Percentiles rank a stretch among this genome's conserved stretches.
phyloP scores from a whole-genome alignment of 2,113 vertebrate genomes.

The Pterophyllum scalare region DNA sequence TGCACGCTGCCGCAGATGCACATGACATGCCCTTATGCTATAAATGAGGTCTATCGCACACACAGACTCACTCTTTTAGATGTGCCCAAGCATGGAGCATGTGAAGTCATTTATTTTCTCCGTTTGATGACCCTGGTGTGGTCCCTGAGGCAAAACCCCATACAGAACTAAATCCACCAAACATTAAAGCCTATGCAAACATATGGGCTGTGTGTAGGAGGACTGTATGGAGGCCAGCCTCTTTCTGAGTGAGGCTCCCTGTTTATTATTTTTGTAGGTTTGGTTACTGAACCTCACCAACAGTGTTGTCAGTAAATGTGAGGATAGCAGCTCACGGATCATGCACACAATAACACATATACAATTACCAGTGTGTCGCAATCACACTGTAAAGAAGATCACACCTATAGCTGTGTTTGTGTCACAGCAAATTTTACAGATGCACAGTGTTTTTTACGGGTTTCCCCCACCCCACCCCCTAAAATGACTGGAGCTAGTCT shows the following conservation, averaged over 20 bases:
- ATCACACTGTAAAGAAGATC: not conserved
- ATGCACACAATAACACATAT: not conserved
- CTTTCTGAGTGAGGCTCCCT: not conserved
- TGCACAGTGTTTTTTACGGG: not conserved
- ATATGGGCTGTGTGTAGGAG: not conserved
- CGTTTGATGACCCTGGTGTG: slow-evolving; percentile 20
- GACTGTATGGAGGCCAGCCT: not conserved
- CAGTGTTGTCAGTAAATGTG: not conserved
- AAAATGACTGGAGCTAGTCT: not conserved
- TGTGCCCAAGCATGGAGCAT: not conserved
- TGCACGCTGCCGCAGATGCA: not conserved
- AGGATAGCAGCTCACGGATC: not conserved
- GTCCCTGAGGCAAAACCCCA: slow-evolving; percentile 6
- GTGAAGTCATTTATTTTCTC: slow-evolving; percentile 46
- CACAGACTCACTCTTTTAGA: not conserved
- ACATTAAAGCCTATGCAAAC: slow-evolving; percentile 32
- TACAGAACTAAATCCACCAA: slow-evolving; percentile 21
- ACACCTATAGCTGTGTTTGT: not conserved
- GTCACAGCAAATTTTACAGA: not conserved
- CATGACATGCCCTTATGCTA: not conserved
- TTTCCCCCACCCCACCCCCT: not conserved
- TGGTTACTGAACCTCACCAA: not conserved
- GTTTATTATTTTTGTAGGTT: not conserved
- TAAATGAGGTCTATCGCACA: not conserved
- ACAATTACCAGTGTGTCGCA: not conserved